Evolutionary conservation across 2,797 vertebrate species (phyloP).

Genomic region (Vespertilio murinus): DNA sequence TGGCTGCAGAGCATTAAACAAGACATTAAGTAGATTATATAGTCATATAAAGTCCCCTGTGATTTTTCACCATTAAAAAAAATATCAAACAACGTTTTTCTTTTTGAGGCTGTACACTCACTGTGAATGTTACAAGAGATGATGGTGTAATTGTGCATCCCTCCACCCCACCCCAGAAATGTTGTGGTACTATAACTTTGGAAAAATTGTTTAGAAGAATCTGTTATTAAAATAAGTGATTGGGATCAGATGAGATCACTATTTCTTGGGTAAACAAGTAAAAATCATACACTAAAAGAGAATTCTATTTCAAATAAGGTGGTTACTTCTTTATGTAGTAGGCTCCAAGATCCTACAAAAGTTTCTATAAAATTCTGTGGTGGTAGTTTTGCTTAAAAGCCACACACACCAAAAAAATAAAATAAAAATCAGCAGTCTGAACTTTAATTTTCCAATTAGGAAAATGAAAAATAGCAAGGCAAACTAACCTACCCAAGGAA

Average conservation of each 20-base stretch:
- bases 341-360: background rate
- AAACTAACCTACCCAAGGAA: background rate
- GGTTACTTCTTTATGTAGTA: background rate
- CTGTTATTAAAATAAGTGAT: conserved; percentile 13
- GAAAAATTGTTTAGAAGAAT: conserved; percentile 30
- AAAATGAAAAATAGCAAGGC: background rate
- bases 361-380: conserved; percentile 26
- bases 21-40: background rate
- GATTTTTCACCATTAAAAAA: conserved; percentile 46
- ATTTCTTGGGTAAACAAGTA: conserved; percentile 28
- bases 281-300: background rate
- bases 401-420: background rate
- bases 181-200: conserved; percentile 32
- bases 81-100: background rate
- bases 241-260: background rate
- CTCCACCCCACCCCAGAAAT: background rate
- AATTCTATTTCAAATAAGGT: background rate
- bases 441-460: background rate
- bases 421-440: background rate
- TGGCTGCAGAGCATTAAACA: conserved; percentile 3
- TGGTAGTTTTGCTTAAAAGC: background rate
- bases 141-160: background rate
- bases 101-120: conserved; percentile 1
- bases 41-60: conserved; percentile 17
- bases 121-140: background rate